phyloP scores from a whole-genome alignment of 2,797 vertebrate genomes.

The Gymnothorax reevesii region DNA sequence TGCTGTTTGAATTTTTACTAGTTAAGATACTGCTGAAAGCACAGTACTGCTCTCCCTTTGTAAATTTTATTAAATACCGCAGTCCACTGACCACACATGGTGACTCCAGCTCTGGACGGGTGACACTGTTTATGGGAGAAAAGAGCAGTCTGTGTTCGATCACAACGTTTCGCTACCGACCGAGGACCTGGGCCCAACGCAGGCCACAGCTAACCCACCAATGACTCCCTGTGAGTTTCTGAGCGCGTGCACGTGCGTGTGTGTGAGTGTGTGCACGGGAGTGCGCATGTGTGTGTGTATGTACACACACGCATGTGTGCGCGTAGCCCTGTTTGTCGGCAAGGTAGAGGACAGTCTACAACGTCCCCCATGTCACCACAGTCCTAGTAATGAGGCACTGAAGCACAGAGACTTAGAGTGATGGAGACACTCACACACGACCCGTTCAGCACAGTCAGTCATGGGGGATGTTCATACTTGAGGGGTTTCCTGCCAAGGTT shows the following conservation, averaged over 20 bases:
- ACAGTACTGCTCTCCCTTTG: background rate
- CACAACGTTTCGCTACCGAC: background rate
- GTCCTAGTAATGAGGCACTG: too few relatives aligned
- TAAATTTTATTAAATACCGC: background rate
- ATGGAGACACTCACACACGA: background rate
- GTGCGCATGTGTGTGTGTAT: conserved; percentile 10
- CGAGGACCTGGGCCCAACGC: background rate
- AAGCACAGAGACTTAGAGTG: background rate
- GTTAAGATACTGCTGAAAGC: background rate
- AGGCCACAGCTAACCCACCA: too few relatives aligned
- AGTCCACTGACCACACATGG: background rate
- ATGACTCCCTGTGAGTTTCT: background rate
- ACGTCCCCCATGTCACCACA: too few relatives aligned
- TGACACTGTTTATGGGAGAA: conserved; percentile 26
- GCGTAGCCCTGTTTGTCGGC: background rate
- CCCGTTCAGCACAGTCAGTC: background rate
- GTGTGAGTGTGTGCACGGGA: conserved; percentile 7
- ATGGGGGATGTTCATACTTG: too few relatives aligned
- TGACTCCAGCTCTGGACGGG: background rate
- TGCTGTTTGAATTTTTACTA: background rate
- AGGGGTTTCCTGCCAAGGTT: too few relatives aligned
- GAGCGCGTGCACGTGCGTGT: background rate
- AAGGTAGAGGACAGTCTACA: too few relatives aligned
- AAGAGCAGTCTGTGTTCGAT: conserved; percentile 30
- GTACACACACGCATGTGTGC: background rate